Evolutionary conservation across 1,140 invertebrate genomes (phyloP).

Genomic region (Pogonus chalceus): DNA sequence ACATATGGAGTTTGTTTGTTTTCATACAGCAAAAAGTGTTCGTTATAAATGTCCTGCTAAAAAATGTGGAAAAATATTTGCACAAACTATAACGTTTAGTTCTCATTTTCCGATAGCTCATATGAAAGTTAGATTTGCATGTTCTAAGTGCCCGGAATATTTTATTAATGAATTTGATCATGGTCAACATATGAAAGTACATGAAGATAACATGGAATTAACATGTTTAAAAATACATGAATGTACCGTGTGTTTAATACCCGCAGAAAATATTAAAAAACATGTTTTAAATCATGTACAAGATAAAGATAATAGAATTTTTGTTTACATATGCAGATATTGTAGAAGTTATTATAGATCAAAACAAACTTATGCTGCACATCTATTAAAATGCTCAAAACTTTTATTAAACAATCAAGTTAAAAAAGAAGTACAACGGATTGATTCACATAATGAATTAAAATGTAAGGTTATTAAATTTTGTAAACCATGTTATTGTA

Average conservation of each 20-base stretch:
- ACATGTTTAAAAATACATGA: slow-evolving; percentile 17
- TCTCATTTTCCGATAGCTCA: slow-evolving; percentile 37
- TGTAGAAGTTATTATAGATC: slow-evolving; percentile 28
- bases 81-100: slow-evolving; percentile 34
- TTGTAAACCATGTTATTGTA: background rate
- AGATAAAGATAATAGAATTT: slow-evolving; percentile 20
- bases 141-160: slow-evolving; percentile 32
- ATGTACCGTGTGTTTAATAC: slow-evolving; percentile 21
- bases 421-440: background rate
- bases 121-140: slow-evolving; percentile 36
- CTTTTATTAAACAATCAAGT: background rate
- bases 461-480: background rate
- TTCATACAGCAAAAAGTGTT: slow-evolving; percentile 38
- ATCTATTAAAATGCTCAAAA: slow-evolving; percentile 17
- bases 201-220: slow-evolving; percentile 11
- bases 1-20: slow-evolving; percentile 41
- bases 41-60: slow-evolving; percentile 34
- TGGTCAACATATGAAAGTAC: slow-evolving; percentile 18
- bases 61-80: slow-evolving; percentile 33
- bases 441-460: background rate
- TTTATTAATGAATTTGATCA: slow-evolving; percentile 31
- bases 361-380: slow-evolving; percentile 21
- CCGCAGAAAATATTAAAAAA: slow-evolving; percentile 11
- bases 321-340: slow-evolving; percentile 26
- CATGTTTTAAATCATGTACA: slow-evolving; percentile 22